Evolutionary conservation across 2,888 invertebrate species (phyloP), one percentile per base, ranked within the genome.

Genomic region (Agrotis segetum): DNA sequence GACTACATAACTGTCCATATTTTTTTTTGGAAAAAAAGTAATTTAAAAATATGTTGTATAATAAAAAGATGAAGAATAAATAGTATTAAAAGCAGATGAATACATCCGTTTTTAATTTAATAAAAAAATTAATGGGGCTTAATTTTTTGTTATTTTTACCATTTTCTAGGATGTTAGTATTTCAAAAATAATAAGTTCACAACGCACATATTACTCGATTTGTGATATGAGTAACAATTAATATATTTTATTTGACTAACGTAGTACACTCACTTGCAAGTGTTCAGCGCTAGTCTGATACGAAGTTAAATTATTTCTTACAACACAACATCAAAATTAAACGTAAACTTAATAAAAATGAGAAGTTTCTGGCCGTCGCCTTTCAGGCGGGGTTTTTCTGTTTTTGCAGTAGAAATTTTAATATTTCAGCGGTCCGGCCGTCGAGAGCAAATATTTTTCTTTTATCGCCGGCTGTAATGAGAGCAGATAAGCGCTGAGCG

Each of bases 401-500:
- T 77, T 74, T 67, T 67, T 34, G 60, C 52, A 4, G 56, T 29
- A 67, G 60, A 67, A 74, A 68, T 77, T 71, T 81, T 82, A 77
- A 81, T 81, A 81, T 78, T 82, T 69, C 56, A 71, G 63, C 61
- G 53, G 74, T 69, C 68, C 66, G 53, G 69, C 62, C 81, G 67
- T 53, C 59, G 65, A 60, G 74, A 62, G 65, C 65, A 70, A 74
- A 78, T 81, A 81, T 80, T 81, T 81, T 81, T 81, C 66, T 78
- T 81, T 77, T 74, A 81, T 74, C 71, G 71, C 55, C 50, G 19
- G 56, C 66, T 66, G 68, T 74, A 81, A 71, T 74, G 82, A 81
- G 60, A 50, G 55, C 59, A 76, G 82, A 81, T 81, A 81, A 81
- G 78, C 74, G 59, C 67, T 56, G 82, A 68, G 77, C 72, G 70